A percentile compares a stretch with the other conserved stretches of the same genome.
Evolutionary conservation across 2,113 vertebrate species (phyloP).

Genomic region (Xiphophorus couchianus): DNA sequence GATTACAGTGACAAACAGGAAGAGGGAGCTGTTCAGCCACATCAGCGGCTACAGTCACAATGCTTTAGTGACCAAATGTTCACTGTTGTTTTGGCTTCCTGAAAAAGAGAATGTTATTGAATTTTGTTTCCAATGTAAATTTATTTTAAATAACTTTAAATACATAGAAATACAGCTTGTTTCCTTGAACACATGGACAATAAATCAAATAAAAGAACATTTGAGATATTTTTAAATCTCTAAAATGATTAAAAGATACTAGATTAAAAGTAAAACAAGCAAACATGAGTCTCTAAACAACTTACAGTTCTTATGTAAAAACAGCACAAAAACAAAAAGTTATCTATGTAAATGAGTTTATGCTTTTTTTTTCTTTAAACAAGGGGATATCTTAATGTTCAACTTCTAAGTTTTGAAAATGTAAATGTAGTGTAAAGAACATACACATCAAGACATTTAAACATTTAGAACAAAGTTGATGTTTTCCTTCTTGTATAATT

Average conservation of each 20-base stretch:
- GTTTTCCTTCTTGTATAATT: background rate
- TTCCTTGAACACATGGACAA: background rate
- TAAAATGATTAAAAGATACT: too few species aligned
- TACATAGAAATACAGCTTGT: background rate
- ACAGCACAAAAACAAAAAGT: too few species aligned
- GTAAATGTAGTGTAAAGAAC: background rate
- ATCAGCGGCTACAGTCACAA: background rate
- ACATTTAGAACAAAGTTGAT: background rate
- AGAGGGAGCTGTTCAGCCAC: constrained; percentile 18
- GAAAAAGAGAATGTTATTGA: too few species aligned
- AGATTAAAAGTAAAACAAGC: too few species aligned
- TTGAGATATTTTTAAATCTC: background rate
- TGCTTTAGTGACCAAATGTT: too few species aligned
- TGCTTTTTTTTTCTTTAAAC: background rate
- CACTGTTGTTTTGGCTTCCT: background rate
- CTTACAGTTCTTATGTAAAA: too few species aligned
- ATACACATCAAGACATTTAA: background rate
- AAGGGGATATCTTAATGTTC: background rate
- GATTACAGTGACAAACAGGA: background rate
- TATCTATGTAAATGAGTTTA: too few species aligned
- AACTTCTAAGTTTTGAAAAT: background rate
- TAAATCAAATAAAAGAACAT: background rate
- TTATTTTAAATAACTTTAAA: background rate
- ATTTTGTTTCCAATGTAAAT: background rate
- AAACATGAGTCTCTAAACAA: too few species aligned